Percentiles rank a stretch among this genome's conserved stretches.
These are phyloP conservation scores for Saturnia japonica DNA, from an alignment of 2,888 invertebrate genomes.

Conservation along the genomic window DNA sequence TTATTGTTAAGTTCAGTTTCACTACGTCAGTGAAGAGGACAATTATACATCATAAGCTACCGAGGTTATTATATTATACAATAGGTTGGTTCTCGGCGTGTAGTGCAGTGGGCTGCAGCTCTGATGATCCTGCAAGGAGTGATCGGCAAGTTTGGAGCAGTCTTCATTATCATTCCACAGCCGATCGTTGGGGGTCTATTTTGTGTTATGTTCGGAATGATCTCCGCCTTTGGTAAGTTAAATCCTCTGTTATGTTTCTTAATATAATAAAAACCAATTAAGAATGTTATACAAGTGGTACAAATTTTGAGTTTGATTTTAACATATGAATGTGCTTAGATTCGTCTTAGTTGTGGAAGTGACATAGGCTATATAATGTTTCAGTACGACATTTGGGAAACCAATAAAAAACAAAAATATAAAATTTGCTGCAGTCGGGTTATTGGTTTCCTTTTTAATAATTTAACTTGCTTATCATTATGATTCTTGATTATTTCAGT, in stretches of 20 bases:
- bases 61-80: neutral
- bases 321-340: no score
- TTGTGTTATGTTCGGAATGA: slow-evolving; percentile 92
- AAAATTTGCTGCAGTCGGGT: no score
- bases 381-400: no score
- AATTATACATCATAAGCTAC: neutral
- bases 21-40: neutral
- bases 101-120: slow-evolving; percentile 88
- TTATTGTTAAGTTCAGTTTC: no score
- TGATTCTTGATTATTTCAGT: neutral
- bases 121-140: slow-evolving; percentile 89
- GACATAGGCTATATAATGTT: neutral
- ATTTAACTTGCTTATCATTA: no score
- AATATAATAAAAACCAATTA: neutral
- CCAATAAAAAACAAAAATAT: no score
- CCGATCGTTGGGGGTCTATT: slow-evolving; percentile 91
- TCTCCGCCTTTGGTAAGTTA: slow-evolving; percentile 87
- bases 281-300: neutral
- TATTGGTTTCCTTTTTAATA: no score
- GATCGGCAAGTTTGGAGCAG: slow-evolving; percentile 89
- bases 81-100: slow-evolving; percentile 89
- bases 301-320: neutral
- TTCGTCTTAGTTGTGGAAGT: no score
- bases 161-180: slow-evolving; percentile 91
- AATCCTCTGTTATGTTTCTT: neutral